phyloP scores from a whole-genome alignment of 2,797 vertebrate species.

The Psittacula derbiana region DNA sequence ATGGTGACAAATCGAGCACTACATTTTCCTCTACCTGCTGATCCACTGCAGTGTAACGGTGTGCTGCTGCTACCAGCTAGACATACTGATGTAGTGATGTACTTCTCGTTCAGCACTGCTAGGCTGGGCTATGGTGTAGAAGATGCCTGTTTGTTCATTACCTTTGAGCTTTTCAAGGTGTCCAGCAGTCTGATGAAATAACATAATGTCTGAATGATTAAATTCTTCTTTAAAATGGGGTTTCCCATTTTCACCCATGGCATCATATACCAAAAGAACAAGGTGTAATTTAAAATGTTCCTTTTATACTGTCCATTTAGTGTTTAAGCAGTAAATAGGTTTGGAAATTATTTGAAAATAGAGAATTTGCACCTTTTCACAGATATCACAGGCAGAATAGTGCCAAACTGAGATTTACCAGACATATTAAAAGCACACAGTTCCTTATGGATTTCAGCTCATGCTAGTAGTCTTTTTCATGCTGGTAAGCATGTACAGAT shows the following conservation, averaged over 20 bases:
- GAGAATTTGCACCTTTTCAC: background rate
- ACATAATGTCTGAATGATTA: background rate
- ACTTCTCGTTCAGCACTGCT: background rate
- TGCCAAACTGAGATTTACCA: background rate
- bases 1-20: background rate
- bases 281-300: background rate
- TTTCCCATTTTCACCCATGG: background rate
- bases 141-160: background rate
- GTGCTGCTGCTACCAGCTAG: background rate
- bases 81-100: too few species aligned
- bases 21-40: background rate
- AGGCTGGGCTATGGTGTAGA: background rate
- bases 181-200: background rate
- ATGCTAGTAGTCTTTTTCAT: background rate
- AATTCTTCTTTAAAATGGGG: background rate
- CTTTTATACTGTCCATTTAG: background rate
- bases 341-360: background rate
- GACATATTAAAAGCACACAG: background rate
- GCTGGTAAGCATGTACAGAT: background rate
- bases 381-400: background rate
- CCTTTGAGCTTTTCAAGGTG: background rate
- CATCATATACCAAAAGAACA: background rate
- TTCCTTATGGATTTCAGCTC: background rate
- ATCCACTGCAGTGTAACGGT: background rate
- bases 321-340: background rate